Conservation (phyloP, 1,140 invertebrate species). For the Drosophila sucinea region DNA sequence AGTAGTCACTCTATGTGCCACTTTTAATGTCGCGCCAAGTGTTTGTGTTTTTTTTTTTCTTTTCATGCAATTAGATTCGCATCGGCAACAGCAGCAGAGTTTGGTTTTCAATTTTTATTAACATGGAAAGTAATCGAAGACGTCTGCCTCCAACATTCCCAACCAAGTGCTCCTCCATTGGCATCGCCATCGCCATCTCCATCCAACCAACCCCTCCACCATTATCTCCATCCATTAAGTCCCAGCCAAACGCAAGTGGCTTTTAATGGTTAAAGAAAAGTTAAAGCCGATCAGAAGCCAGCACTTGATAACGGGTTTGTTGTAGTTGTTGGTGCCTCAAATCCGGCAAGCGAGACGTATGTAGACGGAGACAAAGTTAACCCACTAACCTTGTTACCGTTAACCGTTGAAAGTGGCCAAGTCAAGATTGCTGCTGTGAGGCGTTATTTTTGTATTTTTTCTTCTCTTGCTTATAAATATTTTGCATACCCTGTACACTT, state of each 20-base stretch:
- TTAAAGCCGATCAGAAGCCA: slow-evolving; percentile 43
- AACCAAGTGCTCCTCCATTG: background rate
- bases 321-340: slow-evolving; percentile 22
- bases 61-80: slow-evolving; percentile 51
- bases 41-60: slow-evolving; percentile 29
- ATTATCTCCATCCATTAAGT: background rate
- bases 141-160: slow-evolving; percentile 18
- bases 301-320: slow-evolving; percentile 58
- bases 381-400: slow-evolving; percentile 76
- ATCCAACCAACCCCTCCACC: background rate
- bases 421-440: slow-evolving; percentile 26
- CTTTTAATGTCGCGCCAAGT: slow-evolving; percentile 24
- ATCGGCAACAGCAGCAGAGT: slow-evolving; percentile 18
- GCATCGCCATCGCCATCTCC: too few relatives aligned
- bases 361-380: slow-evolving; percentile 55
- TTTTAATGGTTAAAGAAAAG: slow-evolving; percentile 60
- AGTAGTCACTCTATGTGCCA: background rate
- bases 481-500: background rate
- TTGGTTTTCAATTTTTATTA: slow-evolving; percentile 41
- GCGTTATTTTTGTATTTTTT: background rate
- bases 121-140: slow-evolving; percentile 68
- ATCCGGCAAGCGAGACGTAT: slow-evolving; percentile 51
- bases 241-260: slow-evolving; percentile 36
- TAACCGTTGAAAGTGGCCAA: slow-evolving; percentile 44
- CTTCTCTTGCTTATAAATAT: slow-evolving; percentile 11